Base-by-base conservation (phyloP, 2,888 invertebrate genomes). In the Orthosia incerta region DNA sequence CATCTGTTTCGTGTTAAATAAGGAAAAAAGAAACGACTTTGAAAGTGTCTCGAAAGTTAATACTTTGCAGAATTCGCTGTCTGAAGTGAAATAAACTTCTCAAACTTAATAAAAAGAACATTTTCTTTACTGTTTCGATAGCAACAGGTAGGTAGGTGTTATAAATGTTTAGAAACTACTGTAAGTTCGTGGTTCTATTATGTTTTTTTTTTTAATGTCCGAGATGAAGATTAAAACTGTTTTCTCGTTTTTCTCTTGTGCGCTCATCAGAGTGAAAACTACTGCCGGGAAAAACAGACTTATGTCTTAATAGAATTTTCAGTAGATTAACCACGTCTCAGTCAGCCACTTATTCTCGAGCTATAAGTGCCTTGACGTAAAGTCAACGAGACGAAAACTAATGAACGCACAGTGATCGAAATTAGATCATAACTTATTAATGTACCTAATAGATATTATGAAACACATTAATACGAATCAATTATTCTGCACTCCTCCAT, bases 1-100 rank as follows among this genome's bases (percentile, higher is more conserved):
- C 74, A 69, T 16, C 77, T 75, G 74, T 60, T 55, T 61, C 53
- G 26, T 53, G 48, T 77, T 50, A 26, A 60, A 68, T 77, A 69
- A 69, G 39, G 48, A 45, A 69, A n/a, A 51, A 45, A 69, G 13
- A 9, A 60, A 69, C 50, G 15, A 60, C 39, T 53, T n/a, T 60
- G 48, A 45, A 68, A 76, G 26, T 59, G 76, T 68, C 51, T 39
- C 12, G 9, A 18, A 59, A 68, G 59, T 53, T 74, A 76, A 76
- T 39, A 60, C 20, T 69, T 55, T 48, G 39, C 74, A 74, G 74
- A 77, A 68, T 50, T 50, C 48, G 48, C n/a, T 39, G 46, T 48
- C 68, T 16, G 11, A 12, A 16, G 1, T 20, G 18, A 20, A 60
- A 50, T 48, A 13, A 31, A 55, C 46, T 55, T 48, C 46, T 66